A percentile compares a stretch with the other conserved stretches of the same genome.
These are phyloP conservation scores for Tuta absoluta DNA, from an alignment of 2,888 invertebrate species.

Conservation along the genomic window DNA sequence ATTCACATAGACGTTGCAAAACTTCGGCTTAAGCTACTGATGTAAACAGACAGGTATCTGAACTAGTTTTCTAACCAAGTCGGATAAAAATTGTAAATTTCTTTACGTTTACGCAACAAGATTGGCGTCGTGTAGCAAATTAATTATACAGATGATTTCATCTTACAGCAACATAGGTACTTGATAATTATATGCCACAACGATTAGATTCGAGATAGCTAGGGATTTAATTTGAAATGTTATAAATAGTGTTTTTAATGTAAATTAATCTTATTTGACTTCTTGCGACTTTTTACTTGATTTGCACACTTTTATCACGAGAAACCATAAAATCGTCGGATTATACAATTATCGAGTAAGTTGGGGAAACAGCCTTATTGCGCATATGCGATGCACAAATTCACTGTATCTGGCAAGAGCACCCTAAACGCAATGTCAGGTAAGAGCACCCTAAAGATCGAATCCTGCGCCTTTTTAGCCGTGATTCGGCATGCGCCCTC, in stretches of 20 bases:
- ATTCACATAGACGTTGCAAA: conserved; percentile 8
- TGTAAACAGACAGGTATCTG: not conserved
- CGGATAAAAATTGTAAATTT: not conserved
- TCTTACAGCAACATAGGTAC: not conserved
- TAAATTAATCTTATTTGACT: not conserved
- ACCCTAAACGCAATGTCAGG: conserved; percentile 88
- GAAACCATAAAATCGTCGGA: too few species aligned
- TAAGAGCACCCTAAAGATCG: conserved; percentile 83
- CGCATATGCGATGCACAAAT: too few species aligned
- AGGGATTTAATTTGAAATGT: not conserved
- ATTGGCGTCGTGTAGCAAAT: not conserved
- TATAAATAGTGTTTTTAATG: not conserved
- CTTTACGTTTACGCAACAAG: not conserved
- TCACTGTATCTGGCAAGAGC: too few species aligned
- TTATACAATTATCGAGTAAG: too few species aligned
- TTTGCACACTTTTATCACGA: not conserved
- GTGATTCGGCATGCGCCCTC: conserved; percentile 83
- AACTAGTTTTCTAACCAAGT: not conserved
- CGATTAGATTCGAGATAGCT: conserved; percentile 1
- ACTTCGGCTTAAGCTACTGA: too few species aligned
- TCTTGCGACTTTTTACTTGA: not conserved
- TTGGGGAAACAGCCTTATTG: too few species aligned
- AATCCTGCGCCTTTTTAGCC: conserved; percentile 82
- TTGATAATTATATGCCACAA: not conserved
- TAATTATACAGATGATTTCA: conserved; percentile 9